These are phyloP conservation scores for Campylomormyrus numenius DNA, from an alignment of 2,113 vertebrate genomes.

Conservation along the genomic window DNA sequence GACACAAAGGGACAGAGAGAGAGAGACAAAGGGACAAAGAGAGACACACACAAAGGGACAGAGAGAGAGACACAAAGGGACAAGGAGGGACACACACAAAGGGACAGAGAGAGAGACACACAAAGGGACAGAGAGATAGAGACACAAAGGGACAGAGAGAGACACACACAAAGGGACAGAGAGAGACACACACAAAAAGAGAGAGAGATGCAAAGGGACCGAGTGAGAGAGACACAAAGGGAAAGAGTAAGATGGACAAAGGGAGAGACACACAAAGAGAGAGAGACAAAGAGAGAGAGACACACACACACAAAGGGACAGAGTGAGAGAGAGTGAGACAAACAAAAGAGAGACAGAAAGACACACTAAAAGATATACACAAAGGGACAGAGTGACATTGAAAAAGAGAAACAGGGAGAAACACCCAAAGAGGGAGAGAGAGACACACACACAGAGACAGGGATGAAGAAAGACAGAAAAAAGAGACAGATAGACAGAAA, in stretches of 20 bases:
- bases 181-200: neutral
- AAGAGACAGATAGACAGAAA: neutral
- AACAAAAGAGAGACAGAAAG: no score
- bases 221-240: slow-evolving; percentile 18
- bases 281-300: neutral
- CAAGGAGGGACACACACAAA: slow-evolving; percentile 11
- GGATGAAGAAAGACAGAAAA: neutral
- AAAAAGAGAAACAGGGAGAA: neutral
- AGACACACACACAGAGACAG: neutral
- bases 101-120: neutral
- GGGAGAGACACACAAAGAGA: neutral
- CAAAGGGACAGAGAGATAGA: neutral
- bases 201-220: neutral
- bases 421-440: neutral
- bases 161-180: neutral
- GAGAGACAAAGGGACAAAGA: neutral
- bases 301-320: neutral
- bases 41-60: neutral
- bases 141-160: neutral
- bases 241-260: neutral
- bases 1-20: neutral
- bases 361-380: no score
- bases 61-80: slow-evolving; percentile 39
- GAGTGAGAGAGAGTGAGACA: neutral
- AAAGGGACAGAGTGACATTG: neutral